Evolutionary conservation across 2,888 invertebrate species (phyloP).

Genomic region (Tenthredo distinguenda): DNA sequence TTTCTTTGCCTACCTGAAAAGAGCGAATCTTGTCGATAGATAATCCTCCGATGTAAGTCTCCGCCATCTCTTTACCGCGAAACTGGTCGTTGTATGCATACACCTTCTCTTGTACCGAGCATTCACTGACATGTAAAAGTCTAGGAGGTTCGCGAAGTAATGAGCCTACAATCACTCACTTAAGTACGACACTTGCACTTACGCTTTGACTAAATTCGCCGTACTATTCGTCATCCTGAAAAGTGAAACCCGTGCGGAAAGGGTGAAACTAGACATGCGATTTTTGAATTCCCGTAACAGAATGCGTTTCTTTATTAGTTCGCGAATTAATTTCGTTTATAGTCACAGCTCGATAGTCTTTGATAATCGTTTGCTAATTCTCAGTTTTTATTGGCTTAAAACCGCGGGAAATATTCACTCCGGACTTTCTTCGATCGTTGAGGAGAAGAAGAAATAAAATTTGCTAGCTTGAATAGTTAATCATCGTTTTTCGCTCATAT

Average conservation of each 20-base stretch:
- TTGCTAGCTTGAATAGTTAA: not conserved
- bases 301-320: not conserved
- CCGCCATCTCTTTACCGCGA: not conserved
- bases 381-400: not conserved
- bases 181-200: conserved; percentile 28
- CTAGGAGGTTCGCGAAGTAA: conserved; percentile 8
- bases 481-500: not conserved
- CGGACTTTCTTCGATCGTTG: not conserved
- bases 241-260: conserved; percentile 41
- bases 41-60: not conserved
- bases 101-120: not conserved
- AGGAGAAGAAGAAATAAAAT: not conserved
- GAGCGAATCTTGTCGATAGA: not conserved
- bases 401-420: not conserved
- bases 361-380: no score
- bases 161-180: conserved; percentile 27
- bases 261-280: not conserved
- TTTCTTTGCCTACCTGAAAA: conserved; percentile 21
- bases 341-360: not conserved
- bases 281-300: not conserved
- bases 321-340: not conserved
- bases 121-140: conserved; percentile 29
- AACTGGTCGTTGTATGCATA: not conserved
- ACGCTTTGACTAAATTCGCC: not conserved
- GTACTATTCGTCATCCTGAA: not conserved